Percentiles rank a stretch among this genome's conserved stretches.
phyloP scores from a whole-genome alignment of 2,797 vertebrate species.

The Anas georgica region DNA sequence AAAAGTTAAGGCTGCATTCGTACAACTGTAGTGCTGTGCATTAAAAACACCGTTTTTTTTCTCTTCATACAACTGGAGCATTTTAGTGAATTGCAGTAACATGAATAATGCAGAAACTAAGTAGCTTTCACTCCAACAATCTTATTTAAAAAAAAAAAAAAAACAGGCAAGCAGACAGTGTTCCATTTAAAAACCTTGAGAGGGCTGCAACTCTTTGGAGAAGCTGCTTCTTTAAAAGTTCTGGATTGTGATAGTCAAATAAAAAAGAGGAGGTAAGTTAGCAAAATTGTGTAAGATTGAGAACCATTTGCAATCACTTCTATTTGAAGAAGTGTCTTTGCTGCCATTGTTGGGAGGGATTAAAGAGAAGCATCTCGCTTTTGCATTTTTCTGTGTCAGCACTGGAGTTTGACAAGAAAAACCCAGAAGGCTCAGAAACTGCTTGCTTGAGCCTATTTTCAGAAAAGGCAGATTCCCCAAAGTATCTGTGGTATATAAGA shows the following conservation, averaged over 20 bases:
- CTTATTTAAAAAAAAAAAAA: neutral
- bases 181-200: neutral
- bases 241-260: neutral
- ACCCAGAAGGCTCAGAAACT: slow-evolving; percentile 1
- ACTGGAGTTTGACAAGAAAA: slow-evolving; percentile 32
- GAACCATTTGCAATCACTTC: neutral
- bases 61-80: neutral
- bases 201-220: neutral
- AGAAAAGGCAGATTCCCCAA: neutral
- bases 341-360: neutral
- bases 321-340: neutral
- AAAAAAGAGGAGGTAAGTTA: neutral
- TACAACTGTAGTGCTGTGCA: neutral
- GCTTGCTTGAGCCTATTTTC: neutral
- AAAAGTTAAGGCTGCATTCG: neutral
- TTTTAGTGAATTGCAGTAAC: neutral
- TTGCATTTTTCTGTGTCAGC: slow-evolving; percentile 39
- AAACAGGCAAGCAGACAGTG: neutral
- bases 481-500: neutral
- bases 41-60: neutral
- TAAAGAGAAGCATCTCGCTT: slow-evolving; percentile 23
- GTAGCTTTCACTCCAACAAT: neutral
- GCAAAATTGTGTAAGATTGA: neutral
- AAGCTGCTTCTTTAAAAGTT: neutral
- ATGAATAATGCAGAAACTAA: neutral